These are phyloP conservation scores for Ameiurus melas DNA, from an alignment of 2,113 vertebrate genomes.

Conservation along the genomic window DNA sequence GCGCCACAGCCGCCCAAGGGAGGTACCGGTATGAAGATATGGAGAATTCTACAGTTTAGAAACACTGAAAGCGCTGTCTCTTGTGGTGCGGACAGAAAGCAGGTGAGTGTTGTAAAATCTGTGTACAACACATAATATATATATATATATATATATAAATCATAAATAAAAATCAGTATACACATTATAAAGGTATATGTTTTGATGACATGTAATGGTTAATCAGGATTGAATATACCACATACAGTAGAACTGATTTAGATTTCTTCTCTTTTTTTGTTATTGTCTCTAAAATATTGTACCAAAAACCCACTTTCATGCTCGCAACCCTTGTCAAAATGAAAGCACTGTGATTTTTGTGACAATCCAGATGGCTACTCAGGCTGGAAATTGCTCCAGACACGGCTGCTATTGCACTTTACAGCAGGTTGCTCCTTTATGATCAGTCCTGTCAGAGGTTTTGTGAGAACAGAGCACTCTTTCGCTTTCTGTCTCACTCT, in stretches of 20 bases:
- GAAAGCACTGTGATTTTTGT: constrained; percentile 12
- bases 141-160: too few relatives aligned
- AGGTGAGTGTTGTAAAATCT: background rate
- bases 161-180: background rate
- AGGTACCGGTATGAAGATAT: background rate
- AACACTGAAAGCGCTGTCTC: background rate
- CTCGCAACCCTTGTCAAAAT: background rate
- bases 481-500: background rate
- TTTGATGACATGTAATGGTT: background rate
- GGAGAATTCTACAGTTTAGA: background rate
- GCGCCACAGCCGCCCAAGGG: too few relatives aligned
- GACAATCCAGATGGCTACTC: constrained; percentile 7
- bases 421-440: constrained; percentile 1
- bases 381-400: constrained; percentile 21
- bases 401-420: background rate
- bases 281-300: constrained; percentile 6
- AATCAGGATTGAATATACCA: background rate
- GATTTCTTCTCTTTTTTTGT: background rate
- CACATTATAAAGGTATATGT: background rate
- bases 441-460: background rate
- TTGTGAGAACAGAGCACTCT: background rate
- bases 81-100: background rate
- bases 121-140: background rate
- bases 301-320: constrained; percentile 10
- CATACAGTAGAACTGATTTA: background rate